phyloP scores from a whole-genome alignment of 2,888 invertebrate species.

The Boloria selene region DNA sequence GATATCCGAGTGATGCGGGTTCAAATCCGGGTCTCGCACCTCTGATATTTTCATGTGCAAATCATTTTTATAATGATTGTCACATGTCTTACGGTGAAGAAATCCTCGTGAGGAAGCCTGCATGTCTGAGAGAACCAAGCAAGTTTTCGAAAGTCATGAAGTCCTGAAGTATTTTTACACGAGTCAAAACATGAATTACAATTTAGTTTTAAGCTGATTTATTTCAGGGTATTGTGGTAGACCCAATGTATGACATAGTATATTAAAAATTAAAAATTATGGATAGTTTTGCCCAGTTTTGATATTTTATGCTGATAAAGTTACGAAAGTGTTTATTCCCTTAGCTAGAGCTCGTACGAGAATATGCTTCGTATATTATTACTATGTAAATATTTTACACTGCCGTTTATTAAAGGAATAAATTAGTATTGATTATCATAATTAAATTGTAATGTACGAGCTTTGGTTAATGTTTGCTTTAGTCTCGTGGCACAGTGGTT shows the following conservation, averaged over 20 bases:
- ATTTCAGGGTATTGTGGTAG: conserved; percentile 27
- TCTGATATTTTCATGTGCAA: too few relatives aligned
- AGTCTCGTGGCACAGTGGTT: too few relatives aligned
- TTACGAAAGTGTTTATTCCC: conserved; percentile 31
- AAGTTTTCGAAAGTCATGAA: too few relatives aligned
- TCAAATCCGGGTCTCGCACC: too few relatives aligned
- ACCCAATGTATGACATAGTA: conserved; percentile 35
- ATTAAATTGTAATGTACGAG: neutral
- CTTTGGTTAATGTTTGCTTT: neutral
- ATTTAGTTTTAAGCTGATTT: conserved; percentile 9
- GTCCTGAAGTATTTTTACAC: neutral
- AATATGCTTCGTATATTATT: conserved; percentile 2
- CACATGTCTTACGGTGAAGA: too few relatives aligned
- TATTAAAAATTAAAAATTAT: conserved; percentile 41
- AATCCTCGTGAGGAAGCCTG: too few relatives aligned
- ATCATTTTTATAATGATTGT: too few relatives aligned
- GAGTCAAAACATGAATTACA: neutral
- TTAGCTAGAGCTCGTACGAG: conserved; percentile 17
- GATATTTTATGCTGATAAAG: conserved; percentile 37
- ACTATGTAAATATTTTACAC: conserved; percentile 17
- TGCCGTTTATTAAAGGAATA: conserved; percentile 18
- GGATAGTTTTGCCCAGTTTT: conserved; percentile 38
- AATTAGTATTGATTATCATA: conserved; percentile 7
- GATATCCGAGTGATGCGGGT: too few relatives aligned
- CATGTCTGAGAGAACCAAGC: too few relatives aligned